Evolutionary conservation across 1,140 invertebrate species (phyloP).

Genomic region (Orussus abietinus): DNA sequence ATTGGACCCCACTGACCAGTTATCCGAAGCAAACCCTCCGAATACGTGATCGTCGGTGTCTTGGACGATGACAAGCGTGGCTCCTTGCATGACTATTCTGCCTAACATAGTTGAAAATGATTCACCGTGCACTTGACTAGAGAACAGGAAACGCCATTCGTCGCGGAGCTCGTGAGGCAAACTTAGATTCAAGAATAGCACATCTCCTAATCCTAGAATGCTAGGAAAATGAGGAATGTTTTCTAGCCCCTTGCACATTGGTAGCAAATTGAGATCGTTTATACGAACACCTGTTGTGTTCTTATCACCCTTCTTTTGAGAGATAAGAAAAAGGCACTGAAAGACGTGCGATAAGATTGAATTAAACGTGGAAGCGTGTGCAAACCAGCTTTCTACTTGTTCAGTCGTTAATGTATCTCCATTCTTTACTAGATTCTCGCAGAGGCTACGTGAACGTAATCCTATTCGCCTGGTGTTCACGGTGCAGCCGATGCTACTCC

Average conservation of each 20-base stretch:
- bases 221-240: constrained; percentile 72
- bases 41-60: constrained; percentile 82
- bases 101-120: constrained; percentile 77
- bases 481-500: constrained; percentile 50
- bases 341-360: constrained; percentile 49
- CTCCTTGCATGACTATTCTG: constrained; percentile 72
- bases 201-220: constrained; percentile 70
- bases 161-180: constrained; percentile 67
- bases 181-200: constrained; percentile 73
- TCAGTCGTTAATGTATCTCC: constrained; percentile 36
- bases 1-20: constrained; percentile 69
- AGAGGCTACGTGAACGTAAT: constrained; percentile 42
- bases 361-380: constrained; percentile 36
- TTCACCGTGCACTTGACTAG: constrained; percentile 77
- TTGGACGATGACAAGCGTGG: constrained; percentile 72
- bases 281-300: constrained; percentile 35
- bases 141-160: constrained; percentile 81
- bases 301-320: constrained; percentile 50
- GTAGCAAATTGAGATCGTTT: constrained; percentile 55
- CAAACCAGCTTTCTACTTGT: constrained; percentile 44
- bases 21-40: constrained; percentile 77
- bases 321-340: constrained; percentile 46
- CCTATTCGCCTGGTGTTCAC: constrained; percentile 44
- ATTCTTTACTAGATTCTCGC: constrained; percentile 38
- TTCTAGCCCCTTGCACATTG: constrained; percentile 58